Evolutionary conservation across 2,888 invertebrate species (phyloP).

Genomic region (Pterostichus niger): DNA sequence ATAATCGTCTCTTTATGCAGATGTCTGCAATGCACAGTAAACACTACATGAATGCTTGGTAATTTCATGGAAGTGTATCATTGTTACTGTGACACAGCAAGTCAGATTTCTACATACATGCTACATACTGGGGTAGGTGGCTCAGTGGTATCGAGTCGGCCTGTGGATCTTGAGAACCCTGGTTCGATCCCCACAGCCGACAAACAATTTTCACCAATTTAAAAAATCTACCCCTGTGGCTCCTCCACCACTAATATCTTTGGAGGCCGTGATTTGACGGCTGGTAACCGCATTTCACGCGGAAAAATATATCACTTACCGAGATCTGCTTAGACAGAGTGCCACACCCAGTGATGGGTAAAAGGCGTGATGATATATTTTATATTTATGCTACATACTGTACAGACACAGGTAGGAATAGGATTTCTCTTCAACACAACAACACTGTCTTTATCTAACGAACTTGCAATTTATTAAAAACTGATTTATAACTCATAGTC

Average conservation of each 20-base stretch:
- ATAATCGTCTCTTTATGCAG: conserved; percentile 48
- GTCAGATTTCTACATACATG: conserved; percentile 18
- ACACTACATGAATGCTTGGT: conserved; percentile 42
- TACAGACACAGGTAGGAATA: conserved; percentile 24
- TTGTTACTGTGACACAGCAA: conserved; percentile 45
- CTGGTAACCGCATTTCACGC: no score
- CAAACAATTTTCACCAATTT: no score
- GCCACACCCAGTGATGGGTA: no score
- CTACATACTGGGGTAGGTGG: not conserved
- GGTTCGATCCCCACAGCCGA: no score
- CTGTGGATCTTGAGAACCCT: no score
- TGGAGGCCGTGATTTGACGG: no score
- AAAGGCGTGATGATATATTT: no score
- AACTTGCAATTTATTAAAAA: conserved; percentile 33
- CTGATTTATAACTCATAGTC: not conserved
- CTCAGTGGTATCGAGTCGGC: no score
- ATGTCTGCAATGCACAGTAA: conserved; percentile 42
- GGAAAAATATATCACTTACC: no score
- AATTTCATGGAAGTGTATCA: conserved; percentile 48
- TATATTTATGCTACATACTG: not conserved
- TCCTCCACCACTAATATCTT: no score
- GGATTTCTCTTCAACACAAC: conserved; percentile 13
- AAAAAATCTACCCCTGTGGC: no score
- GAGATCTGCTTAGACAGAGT: no score
- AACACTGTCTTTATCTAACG: conserved; percentile 33